phyloP scores from a whole-genome alignment of 2,797 vertebrate genomes.

The Tympanoctomys barrerae region DNA sequence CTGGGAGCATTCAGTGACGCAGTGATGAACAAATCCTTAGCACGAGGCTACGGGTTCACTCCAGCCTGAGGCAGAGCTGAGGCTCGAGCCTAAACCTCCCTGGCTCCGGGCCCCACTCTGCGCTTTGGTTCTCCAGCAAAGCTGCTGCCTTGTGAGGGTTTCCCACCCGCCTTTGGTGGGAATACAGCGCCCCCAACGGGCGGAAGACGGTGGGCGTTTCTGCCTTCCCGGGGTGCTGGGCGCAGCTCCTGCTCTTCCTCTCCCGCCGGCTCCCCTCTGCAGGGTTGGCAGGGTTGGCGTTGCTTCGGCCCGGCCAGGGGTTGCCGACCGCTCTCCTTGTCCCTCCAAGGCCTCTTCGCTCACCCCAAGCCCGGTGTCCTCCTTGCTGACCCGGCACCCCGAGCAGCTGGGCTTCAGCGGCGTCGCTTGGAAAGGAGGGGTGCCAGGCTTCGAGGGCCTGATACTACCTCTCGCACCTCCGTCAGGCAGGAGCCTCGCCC shows the following conservation, averaged over 20 bases:
- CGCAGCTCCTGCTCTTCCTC: background rate
- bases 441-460: background rate
- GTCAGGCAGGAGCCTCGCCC: background rate
- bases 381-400: background rate
- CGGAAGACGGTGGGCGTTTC: fast-evolving
- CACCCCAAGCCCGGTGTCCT: background rate
- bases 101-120: background rate
- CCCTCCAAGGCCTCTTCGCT: background rate
- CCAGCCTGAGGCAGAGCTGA: background rate
- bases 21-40: background rate
- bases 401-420: background rate
- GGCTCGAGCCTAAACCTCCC: fast-evolving
- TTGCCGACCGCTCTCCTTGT: background rate
- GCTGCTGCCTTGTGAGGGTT: background rate
- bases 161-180: background rate
- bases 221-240: background rate
- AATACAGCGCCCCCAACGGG: background rate
- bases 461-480: background rate
- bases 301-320: background rate
- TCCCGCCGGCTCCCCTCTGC: fast-evolving
- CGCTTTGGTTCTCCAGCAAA: background rate
- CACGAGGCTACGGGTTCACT: background rate
- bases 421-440: background rate
- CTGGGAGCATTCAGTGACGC: background rate
- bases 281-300: no score